Evolutionary conservation across 2,888 invertebrate genomes (phyloP), one percentile per base, ranked within the genome.

Genomic region (Lottia gigantea): DNA sequence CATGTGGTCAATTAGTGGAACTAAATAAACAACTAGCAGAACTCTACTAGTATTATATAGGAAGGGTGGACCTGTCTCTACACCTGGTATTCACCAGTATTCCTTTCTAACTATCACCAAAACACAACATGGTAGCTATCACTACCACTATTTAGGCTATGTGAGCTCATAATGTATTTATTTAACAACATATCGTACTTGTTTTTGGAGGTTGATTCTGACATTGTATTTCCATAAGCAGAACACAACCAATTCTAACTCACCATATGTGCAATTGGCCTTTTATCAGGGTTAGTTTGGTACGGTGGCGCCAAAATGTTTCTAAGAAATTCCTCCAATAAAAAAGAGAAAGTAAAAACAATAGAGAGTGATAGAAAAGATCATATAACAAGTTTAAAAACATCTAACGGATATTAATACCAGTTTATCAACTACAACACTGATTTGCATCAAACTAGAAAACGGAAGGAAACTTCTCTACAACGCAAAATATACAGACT

Each of bases 171-270:
- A 68, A 55, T 68, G 67, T 68, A 68, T 68, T 68, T 68, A 68
- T 68, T 68, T 68, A 68, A 68, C 67, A 68, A 68, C 67, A 68
- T 62, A 62, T 68, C 62, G 67, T 68, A 68, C 67, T 68, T 68
- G 67, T 68, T 68, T 68, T 68, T 68, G 19, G 67, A 26, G 67
- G 67, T 68, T 68, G 62, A 62, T 68, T 45, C 62, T 68, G 62
- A 68, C 67, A 68, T 68, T 68, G 67, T 68, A 23, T 68, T 68
- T 68, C 67, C 62, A 46, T 68, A 47, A 55, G 55, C 55, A 23
- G 55, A 55, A 55, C 55, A 55, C 55, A 23, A 55, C 55, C 55
- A 14, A 55, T 26, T 19, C 26, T n/a, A 16, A 47, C 16, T 19
- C 67, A 23, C 55, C 61, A 55, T 55, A 40, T 67, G 49, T 55